A percentile compares a stretch with the other conserved stretches of the same genome.
Conservation (phyloP, 2,888 invertebrate species). For the Galerucella calmariensis region DNA sequence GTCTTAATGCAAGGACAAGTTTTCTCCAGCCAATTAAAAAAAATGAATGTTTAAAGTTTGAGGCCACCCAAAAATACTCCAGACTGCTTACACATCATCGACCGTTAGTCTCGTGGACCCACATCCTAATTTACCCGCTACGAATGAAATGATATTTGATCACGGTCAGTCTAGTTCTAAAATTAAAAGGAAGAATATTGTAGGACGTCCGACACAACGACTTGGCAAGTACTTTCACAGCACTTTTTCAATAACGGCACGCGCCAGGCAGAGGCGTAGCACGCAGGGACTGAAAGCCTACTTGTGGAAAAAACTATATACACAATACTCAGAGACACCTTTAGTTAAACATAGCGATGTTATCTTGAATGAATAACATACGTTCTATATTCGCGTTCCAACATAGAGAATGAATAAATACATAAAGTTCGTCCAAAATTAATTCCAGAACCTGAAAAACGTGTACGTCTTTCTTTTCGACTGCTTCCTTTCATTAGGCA, state of each 20-base stretch:
- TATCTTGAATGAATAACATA: too few relatives aligned
- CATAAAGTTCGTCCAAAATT: too few relatives aligned
- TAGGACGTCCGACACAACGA: conserved; percentile 17
- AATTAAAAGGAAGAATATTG: conserved; percentile 51
- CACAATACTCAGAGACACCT: too few relatives aligned
- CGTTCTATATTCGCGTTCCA: too few relatives aligned
- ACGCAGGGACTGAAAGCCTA: too few relatives aligned
- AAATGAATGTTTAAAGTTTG: conserved; percentile 10
- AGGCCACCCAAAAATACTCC: conserved; percentile 17
- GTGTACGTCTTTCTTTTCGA: too few relatives aligned
- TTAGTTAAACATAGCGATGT: too few relatives aligned
- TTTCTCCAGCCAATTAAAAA: conserved; percentile 11
- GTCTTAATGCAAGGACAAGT: background rate
- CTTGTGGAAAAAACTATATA: too few relatives aligned
- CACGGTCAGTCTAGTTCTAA: conserved; percentile 48
- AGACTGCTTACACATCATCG: background rate
- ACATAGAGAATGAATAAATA: too few relatives aligned
- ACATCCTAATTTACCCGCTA: conserved; percentile 30
- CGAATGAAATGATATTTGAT: conserved; percentile 43
- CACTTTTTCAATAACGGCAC: conserved; percentile 50
- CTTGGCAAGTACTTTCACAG: conserved; percentile 10
- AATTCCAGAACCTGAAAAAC: too few relatives aligned
- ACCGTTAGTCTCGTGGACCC: conserved; percentile 5
- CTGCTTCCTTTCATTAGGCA: background rate
- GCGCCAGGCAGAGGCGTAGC: conserved; percentile 35